Evolutionary conservation across 2,113 vertebrate genomes (phyloP).

Genomic region (Rynchops niger): DNA sequence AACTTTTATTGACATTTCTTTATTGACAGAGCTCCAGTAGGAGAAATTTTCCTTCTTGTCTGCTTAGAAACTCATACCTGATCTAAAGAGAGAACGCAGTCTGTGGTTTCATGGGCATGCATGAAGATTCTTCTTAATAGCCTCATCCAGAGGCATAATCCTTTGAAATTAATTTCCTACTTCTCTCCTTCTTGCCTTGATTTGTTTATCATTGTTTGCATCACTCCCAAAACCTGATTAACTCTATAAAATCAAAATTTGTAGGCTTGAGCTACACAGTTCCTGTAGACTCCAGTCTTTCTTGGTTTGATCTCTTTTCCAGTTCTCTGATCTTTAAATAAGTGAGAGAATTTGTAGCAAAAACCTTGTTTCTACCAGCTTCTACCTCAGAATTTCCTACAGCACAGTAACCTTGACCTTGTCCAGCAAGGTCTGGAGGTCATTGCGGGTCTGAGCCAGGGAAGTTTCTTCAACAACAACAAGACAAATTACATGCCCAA

Average conservation of each 20-base stretch:
- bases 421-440: neutral
- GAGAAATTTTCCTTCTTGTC: neutral
- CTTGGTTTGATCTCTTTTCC: neutral
- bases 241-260: neutral
- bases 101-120: neutral
- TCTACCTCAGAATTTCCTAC: neutral
- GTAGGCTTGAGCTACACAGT: neutral
- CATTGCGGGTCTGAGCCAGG: neutral
- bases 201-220: neutral
- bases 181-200: neutral
- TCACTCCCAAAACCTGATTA: neutral
- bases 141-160: neutral
- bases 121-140: conserved; percentile 10
- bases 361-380: neutral
- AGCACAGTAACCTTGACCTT: neutral
- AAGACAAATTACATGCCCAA: neutral
- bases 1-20: neutral
- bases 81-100: neutral
- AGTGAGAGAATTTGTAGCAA: neutral
- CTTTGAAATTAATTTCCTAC: neutral
- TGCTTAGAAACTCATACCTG: neutral
- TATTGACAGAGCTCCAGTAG: neutral
- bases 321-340: neutral
- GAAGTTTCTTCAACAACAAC: neutral
- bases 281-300: neutral